These are phyloP conservation scores for Rhinichthys klamathensis DNA, from an alignment of 2,113 vertebrate genomes.

Conservation along the genomic window DNA sequence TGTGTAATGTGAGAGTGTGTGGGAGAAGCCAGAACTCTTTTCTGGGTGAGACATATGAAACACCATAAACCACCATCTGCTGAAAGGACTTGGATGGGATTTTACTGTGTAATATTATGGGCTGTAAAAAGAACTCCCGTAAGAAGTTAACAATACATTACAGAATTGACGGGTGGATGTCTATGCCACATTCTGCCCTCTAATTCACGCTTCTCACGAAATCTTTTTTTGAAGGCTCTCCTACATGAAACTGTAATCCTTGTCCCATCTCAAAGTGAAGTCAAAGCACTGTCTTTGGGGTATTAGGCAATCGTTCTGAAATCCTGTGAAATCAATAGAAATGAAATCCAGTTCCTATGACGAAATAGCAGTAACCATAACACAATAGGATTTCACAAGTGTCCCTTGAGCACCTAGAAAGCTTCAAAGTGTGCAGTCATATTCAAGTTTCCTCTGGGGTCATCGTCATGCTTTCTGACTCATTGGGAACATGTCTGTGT, in stretches of 20 bases:
- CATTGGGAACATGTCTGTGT: slow-evolving; percentile 31
- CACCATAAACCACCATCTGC: slow-evolving; percentile 37
- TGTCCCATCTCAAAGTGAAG: neutral
- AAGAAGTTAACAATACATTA: slow-evolving; percentile 22
- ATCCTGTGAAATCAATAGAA: slow-evolving; percentile 23
- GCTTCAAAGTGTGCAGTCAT: slow-evolving; percentile 20
- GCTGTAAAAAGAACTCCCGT: slow-evolving; percentile 27
- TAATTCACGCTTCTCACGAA: neutral
- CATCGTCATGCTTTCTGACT: slow-evolving; percentile 30
- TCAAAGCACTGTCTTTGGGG: slow-evolving; percentile 38
- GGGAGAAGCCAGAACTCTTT: slow-evolving; percentile 17
- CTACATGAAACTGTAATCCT: slow-evolving; percentile 2
- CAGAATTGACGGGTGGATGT: neutral
- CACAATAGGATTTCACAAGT: slow-evolving; percentile 32
- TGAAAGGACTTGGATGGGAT: slow-evolving; percentile 20
- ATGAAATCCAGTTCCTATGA: slow-evolving; percentile 28
- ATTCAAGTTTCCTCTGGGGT: slow-evolving; percentile 35
- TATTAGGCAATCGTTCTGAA: slow-evolving; percentile 24
- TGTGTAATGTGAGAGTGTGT: slow-evolving; percentile 7
- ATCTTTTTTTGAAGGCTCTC: neutral
- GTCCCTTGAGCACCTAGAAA: slow-evolving; percentile 31
- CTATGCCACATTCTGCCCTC: neutral
- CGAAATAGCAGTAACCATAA: slow-evolving; percentile 38
- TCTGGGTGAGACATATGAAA: slow-evolving; percentile 21
- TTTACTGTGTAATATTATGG: slow-evolving; percentile 21